Percentiles rank a stretch among this genome's conserved stretches.
phyloP scores from a whole-genome alignment of 1,140 invertebrate species.

The Platyura marginata region DNA sequence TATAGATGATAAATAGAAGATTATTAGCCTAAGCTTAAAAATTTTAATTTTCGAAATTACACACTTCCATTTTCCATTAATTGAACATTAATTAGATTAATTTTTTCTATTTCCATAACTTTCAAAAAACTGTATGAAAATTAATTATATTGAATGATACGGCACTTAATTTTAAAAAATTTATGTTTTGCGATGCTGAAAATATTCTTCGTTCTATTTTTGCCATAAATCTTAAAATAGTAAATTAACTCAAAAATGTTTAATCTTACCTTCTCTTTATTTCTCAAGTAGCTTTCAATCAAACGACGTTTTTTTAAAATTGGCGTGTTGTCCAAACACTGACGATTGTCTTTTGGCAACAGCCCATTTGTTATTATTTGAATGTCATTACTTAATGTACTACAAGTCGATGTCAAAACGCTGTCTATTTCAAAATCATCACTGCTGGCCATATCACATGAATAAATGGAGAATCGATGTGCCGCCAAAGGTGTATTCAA shows the following conservation, averaged over 20 bases:
- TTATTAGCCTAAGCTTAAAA: too few relatives aligned
- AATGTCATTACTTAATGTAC: background rate
- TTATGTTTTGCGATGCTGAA: too few relatives aligned
- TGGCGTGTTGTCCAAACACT: background rate
- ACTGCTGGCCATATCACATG: constrained; percentile 31
- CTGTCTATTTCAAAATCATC: constrained; percentile 24
- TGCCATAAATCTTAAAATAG: background rate
- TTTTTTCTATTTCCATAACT: too few relatives aligned
- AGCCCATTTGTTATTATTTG: background rate
- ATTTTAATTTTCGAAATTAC: too few relatives aligned
- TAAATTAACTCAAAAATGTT: background rate
- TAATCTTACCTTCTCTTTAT: background rate
- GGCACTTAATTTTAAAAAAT: too few relatives aligned
- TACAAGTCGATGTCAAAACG: background rate
- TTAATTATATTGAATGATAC: too few relatives aligned
- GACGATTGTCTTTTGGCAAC: background rate
- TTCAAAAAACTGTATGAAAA: too few relatives aligned
- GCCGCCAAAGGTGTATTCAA: constrained; percentile 35
- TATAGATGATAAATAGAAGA: too few relatives aligned
- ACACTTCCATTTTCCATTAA: too few relatives aligned
- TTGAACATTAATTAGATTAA: too few relatives aligned
- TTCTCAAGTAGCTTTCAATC: background rate
- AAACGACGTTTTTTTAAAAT: background rate
- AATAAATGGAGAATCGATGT: constrained; percentile 44
- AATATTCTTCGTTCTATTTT: background rate